Conservation (phyloP, 2,113 vertebrate species). For the Numenius arquata region DNA sequence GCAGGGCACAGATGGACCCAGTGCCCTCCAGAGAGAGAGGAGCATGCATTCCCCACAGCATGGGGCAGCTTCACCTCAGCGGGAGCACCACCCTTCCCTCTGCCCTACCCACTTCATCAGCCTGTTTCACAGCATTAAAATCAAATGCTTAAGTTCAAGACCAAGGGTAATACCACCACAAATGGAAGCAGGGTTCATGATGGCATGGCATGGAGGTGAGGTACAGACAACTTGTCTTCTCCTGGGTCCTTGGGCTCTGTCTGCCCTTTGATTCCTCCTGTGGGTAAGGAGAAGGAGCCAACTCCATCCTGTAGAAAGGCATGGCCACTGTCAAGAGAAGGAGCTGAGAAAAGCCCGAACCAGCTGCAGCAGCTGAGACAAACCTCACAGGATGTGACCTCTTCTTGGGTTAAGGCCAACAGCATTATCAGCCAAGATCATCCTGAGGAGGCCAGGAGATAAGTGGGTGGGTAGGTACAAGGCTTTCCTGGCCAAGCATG, state of each 20-base stretch:
- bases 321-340: neutral
- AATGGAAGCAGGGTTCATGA: neutral
- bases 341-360: neutral
- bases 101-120: neutral
- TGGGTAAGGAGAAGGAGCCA: neutral
- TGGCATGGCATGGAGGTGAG: neutral
- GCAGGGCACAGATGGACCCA: neutral
- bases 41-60: neutral
- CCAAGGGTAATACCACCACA: neutral
- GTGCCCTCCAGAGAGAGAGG: neutral
- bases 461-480: neutral
- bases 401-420: neutral
- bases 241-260: neutral
- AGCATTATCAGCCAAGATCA: neutral
- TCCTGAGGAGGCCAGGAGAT: neutral
- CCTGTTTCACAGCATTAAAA: neutral
- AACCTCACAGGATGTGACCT: neutral
- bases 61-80: neutral
- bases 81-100: neutral
- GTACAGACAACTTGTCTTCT: neutral
- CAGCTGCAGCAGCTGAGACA: neutral
- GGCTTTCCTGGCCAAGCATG: neutral
- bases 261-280: neutral
- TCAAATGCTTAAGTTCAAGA: neutral
- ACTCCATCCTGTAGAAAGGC: neutral